Evolutionary conservation across 1,140 invertebrate genomes (phyloP).

Genomic region (Pogonomyrmex californicus): DNA sequence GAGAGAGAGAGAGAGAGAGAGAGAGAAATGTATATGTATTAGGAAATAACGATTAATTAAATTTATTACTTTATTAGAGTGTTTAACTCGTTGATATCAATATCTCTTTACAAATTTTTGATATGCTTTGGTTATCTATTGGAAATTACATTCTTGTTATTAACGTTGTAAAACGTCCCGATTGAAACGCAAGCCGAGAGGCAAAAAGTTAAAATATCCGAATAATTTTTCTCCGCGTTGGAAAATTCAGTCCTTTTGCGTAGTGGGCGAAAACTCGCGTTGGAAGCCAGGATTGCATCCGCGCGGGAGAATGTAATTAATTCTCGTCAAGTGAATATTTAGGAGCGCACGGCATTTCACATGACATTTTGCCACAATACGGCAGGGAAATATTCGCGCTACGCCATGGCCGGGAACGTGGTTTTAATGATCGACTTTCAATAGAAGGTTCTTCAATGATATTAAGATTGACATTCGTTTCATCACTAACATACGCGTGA

Average conservation of each 20-base stretch:
- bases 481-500: background rate
- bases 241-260: background rate
- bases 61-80: background rate
- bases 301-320: conserved; percentile 38
- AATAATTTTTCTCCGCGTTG: background rate
- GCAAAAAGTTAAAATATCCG: conserved; percentile 1
- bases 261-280: background rate
- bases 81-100: background rate
- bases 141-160: conserved; percentile 7
- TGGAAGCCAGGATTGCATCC: conserved; percentile 7
- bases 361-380: conserved; percentile 42
- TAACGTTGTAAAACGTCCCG: background rate
- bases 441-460: conserved; percentile 25
- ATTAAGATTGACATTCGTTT: conserved; percentile 11
- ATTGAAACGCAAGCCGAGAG: conserved; percentile 1
- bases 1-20: background rate
- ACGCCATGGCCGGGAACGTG: background rate
- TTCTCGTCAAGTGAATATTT: conserved; percentile 52
- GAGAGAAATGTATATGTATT: background rate
- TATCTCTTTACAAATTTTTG: background rate
- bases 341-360: conserved; percentile 17
- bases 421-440: conserved; percentile 43
- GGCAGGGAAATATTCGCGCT: conserved; percentile 4
- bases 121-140: background rate
- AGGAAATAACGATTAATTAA: background rate